Conservation (phyloP, 2,888 invertebrate species). For the Habrosyne pyritoides region DNA sequence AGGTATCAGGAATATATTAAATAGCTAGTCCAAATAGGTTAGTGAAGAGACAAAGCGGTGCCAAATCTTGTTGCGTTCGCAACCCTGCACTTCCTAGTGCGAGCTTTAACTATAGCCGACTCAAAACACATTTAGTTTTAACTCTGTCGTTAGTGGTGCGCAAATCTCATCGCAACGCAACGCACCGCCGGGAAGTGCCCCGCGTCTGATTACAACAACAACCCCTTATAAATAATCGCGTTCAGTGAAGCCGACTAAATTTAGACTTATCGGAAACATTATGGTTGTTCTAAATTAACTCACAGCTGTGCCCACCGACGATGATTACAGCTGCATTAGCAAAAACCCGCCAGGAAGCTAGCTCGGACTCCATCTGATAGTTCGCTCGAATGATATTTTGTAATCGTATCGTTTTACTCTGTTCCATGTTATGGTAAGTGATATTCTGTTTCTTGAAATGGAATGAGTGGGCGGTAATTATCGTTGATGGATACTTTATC, state of each 20-base stretch:
- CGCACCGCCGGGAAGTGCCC: slow-evolving; percentile 49
- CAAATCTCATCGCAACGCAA: slow-evolving; percentile 34
- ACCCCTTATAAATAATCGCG: slow-evolving; percentile 50
- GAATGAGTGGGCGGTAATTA: slow-evolving; percentile 39
- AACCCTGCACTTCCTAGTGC: slow-evolving; percentile 59
- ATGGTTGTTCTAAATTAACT: slow-evolving; percentile 50
- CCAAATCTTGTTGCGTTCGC: slow-evolving; percentile 53
- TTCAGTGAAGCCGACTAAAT: slow-evolving; percentile 51
- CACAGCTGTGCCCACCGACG: slow-evolving; percentile 31
- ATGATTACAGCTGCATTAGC: slow-evolving; percentile 38
- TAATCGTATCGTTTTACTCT: slow-evolving; percentile 52
- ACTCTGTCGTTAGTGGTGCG: slow-evolving; percentile 44
- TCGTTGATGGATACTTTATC: slow-evolving; percentile 22
- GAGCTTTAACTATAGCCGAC: slow-evolving; percentile 39
- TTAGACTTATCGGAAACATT: slow-evolving; percentile 57
- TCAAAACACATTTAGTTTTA: slow-evolving; percentile 43
- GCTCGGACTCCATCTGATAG: slow-evolving; percentile 34
- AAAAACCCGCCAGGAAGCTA: slow-evolving; percentile 42
- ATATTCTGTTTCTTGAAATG: slow-evolving; percentile 35
- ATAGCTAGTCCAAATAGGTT: slow-evolving; percentile 44
- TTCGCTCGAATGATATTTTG: slow-evolving; percentile 58
- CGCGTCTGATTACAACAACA: slow-evolving; percentile 50
- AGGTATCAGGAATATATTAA: slow-evolving; percentile 37
- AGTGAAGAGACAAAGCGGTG: slow-evolving; percentile 52
- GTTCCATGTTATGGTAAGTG: slow-evolving; percentile 61